Evolutionary conservation across 1,140 invertebrate genomes (phyloP), one percentile per base, ranked within the genome.

Genomic region (Drosophila arizonae): DNA sequence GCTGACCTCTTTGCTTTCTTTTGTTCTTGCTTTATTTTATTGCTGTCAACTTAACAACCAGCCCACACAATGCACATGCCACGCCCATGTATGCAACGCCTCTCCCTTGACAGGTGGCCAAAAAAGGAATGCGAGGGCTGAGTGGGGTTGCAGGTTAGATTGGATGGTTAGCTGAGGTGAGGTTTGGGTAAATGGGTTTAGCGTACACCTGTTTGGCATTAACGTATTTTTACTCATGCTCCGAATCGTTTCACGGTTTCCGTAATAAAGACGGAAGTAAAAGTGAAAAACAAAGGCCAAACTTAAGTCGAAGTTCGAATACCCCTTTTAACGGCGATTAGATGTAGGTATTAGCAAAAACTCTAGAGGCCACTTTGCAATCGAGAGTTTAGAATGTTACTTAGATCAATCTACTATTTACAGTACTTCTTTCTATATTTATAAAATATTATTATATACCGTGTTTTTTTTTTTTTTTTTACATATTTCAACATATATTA

Each of bases 21-120:
- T 24, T 24, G 1, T 24, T 24, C 0, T 24, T 24, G 21, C 21
- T 24, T 9, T 17, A 28, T n/a, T 46, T 24, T 56, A 2, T 15
- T 56, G 21, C 36, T 33, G 17, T n/a, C 24, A 58, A 64, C 65
- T 75, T 67, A 77, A 77, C 76, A 77, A 77, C 72, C 72, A n/a
- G 17, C 41, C 51, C 39, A 13, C 71, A 57, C 45, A 61, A 51
- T 41, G 36, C 11, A 45, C 30, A 11, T 55, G 60, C 45, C 33
- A 62, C 58, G 24, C 67, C 30, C 30, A 63, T 39, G 36, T 55
- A 26, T 13, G 39, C 21, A 15, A 48, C 17, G 41, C 33, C 24
- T 48, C 6, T 10, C 10, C 26, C 8, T 69, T 63, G 64, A 30
- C 66, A 70, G 39, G 15, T 33, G 62, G 52, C 55, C 33, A 73